A percentile compares a stretch with the other conserved stretches of the same genome.
Conservation (phyloP, 2,113 vertebrate species). For the Sturnus vulgaris region DNA sequence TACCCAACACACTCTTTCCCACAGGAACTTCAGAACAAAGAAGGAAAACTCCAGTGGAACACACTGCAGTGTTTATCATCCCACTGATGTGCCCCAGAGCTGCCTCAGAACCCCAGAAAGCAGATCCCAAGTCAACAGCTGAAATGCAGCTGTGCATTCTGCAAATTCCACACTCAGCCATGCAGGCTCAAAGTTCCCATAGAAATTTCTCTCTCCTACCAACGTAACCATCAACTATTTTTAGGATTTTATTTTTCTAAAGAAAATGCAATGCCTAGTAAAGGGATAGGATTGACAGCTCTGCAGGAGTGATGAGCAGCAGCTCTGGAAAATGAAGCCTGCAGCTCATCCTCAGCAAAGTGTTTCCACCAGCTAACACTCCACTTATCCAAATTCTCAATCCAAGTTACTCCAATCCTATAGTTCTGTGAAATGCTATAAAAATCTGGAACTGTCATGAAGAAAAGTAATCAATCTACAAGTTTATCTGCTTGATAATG, state of each 20-base stretch:
- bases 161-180: background rate
- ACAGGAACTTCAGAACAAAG: background rate
- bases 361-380: background rate
- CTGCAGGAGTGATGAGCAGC: background rate
- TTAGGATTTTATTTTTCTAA: background rate
- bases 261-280: background rate
- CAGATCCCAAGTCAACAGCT: background rate
- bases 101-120: background rate
- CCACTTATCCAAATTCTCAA: background rate
- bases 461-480: background rate
- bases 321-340: background rate
- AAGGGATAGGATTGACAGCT: conserved; percentile 23
- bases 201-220: background rate
- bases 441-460: background rate
- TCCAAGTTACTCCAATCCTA: background rate
- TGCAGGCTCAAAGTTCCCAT: background rate
- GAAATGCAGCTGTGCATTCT: background rate
- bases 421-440: background rate
- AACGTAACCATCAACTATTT: background rate
- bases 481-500: background rate
- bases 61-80: background rate
- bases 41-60: background rate
- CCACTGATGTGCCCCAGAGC: background rate
- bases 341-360: background rate
- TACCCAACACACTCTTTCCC: background rate